These are phyloP conservation scores for Caenorhabditis imperialis DNA, from an alignment of 2,888 invertebrate genomes.

Conservation along the genomic window DNA sequence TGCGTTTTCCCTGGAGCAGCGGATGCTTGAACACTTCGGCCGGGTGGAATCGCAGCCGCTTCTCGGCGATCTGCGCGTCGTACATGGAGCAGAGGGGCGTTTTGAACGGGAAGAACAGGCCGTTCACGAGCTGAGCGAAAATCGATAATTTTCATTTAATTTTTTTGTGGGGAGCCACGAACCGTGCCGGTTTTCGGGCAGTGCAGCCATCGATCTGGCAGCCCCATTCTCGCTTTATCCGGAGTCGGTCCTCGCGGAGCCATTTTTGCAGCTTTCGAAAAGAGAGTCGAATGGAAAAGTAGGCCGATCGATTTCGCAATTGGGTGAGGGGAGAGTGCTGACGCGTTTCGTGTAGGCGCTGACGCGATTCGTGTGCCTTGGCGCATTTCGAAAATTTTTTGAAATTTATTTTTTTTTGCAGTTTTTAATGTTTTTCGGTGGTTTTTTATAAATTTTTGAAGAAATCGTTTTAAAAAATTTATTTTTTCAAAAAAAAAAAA, in stretches of 20 bases:
- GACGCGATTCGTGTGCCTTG: constrained; percentile 13
- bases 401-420: background rate
- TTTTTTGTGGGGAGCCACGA: constrained; percentile 54
- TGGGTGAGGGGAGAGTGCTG: background rate
- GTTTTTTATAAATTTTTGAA: background rate
- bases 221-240: constrained; percentile 65
- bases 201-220: constrained; percentile 80
- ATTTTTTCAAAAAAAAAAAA: too few species aligned
- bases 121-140: constrained; percentile 79
- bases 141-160: background rate
- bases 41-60: constrained; percentile 87
- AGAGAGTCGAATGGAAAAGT: constrained; percentile 8
- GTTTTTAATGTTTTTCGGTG: background rate
- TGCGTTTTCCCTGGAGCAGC: constrained; percentile 81
- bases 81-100: constrained; percentile 90
- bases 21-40: constrained; percentile 85
- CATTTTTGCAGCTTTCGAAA: constrained; percentile 29
- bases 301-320: background rate
- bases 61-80: constrained; percentile 87
- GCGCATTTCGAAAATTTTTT: constrained; percentile 32
- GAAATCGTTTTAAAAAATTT: background rate
- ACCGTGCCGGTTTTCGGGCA: constrained; percentile 80
- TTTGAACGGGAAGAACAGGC: constrained; percentile 93
- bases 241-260: constrained; percentile 60
- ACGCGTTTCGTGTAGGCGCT: constrained; percentile 19